Conservation (phyloP, 2,797 vertebrate species). For the Sebastes vulpes region DNA sequence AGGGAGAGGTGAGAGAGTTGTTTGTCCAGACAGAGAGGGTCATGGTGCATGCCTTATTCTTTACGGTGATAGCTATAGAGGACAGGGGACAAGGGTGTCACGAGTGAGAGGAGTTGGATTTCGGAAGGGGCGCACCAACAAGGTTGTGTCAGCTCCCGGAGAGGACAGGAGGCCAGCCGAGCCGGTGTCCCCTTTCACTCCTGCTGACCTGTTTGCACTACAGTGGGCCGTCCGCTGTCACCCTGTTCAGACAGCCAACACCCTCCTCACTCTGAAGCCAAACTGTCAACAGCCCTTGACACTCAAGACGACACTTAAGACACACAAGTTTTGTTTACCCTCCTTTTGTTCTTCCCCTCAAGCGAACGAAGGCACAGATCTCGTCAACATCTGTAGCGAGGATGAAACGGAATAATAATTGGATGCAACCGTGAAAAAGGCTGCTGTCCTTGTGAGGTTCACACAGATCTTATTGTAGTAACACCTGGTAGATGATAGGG, state of each 20-base stretch:
- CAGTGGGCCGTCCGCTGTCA: slow-evolving; percentile 38
- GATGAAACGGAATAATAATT: slow-evolving; percentile 75
- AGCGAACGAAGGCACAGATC: slow-evolving; percentile 34
- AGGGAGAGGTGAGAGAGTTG: slow-evolving; percentile 31
- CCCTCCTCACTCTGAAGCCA: slow-evolving; percentile 44
- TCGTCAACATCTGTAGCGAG: slow-evolving; percentile 61
- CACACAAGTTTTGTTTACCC: slow-evolving; percentile 62
- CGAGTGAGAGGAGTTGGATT: slow-evolving; percentile 1
- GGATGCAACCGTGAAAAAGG: slow-evolving; percentile 45
- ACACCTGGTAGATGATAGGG: slow-evolving; percentile 4
- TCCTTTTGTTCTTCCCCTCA: slow-evolving; percentile 63
- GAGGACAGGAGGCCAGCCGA: slow-evolving; percentile 28
- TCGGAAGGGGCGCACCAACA: background rate
- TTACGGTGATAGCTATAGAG: slow-evolving; percentile 10
- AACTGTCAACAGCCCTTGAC: slow-evolving; percentile 61
- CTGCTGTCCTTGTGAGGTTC: slow-evolving; percentile 17
- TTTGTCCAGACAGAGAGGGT: slow-evolving; percentile 51
- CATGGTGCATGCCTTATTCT: slow-evolving; percentile 37
- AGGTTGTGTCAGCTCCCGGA: slow-evolving; percentile 45
- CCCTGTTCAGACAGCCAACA: slow-evolving; percentile 68
- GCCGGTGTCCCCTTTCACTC: slow-evolving; percentile 69
- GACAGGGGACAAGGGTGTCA: slow-evolving; percentile 54
- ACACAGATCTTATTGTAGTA: slow-evolving; percentile 14
- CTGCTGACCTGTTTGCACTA: slow-evolving; percentile 63
- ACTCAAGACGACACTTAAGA: slow-evolving; percentile 48